Conservation (phyloP, 1,140 invertebrate species). For the Heliconius congener region DNA sequence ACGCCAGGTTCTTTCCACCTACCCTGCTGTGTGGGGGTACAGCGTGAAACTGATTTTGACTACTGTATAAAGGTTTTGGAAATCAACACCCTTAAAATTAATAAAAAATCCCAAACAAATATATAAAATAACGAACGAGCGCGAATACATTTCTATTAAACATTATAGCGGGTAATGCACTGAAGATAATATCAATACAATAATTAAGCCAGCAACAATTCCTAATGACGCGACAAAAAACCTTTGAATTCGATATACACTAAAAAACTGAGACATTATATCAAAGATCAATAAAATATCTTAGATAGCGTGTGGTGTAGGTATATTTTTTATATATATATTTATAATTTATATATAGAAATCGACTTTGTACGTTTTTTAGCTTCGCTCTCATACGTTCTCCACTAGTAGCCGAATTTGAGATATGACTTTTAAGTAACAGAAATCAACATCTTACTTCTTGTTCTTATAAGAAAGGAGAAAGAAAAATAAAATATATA, state of each 20-base stretch:
- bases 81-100: neutral
- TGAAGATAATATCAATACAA: constrained; percentile 49
- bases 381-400: too few relatives aligned
- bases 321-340: neutral
- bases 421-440: too few relatives aligned
- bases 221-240: constrained; percentile 58
- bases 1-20: too few relatives aligned
- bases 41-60: too few relatives aligned
- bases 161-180: constrained; percentile 28
- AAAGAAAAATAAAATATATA: too few relatives aligned
- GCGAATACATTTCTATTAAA: constrained; percentile 25
- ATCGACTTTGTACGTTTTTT: too few relatives aligned
- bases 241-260: constrained; percentile 48
- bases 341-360: too few relatives aligned
- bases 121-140: neutral
- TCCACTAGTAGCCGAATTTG: too few relatives aligned
- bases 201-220: constrained; percentile 56
- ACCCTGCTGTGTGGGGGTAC: too few relatives aligned
- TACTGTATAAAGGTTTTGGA: neutral
- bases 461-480: too few relatives aligned
- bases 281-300: constrained; percentile 40
- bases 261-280: constrained; percentile 43
- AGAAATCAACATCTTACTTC: too few relatives aligned
- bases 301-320: neutral
- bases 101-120: neutral